phyloP scores from a whole-genome alignment of 2,888 invertebrate species.

The Drosophila putrida region DNA sequence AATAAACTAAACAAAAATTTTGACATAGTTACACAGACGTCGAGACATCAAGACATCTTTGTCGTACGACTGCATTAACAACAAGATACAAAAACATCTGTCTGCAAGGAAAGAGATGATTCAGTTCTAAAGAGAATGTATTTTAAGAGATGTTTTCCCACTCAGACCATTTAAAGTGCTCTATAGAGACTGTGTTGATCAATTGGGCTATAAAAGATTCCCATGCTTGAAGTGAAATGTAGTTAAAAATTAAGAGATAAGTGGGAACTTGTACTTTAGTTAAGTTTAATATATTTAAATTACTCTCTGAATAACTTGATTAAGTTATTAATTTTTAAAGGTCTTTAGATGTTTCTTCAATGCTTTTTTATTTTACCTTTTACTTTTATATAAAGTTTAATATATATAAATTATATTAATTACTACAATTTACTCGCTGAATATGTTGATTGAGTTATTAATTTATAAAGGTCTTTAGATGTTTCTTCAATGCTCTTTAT shows the following conservation, averaged over 20 bases:
- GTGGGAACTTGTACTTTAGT: neutral
- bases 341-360: too few species aligned
- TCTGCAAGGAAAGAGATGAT: slow-evolving; percentile 8
- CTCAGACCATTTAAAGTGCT: neutral
- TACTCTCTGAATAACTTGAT: too few species aligned
- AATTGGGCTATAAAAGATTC: neutral
- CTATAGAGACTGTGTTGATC: neutral
- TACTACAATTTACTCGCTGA: too few species aligned
- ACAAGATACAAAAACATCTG: slow-evolving; percentile 41
- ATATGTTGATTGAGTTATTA: too few species aligned
- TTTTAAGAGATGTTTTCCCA: slow-evolving; percentile 1
- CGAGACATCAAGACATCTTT: slow-evolving; percentile 33
- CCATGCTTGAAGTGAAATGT: neutral
- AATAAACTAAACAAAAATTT: slow-evolving; percentile 59
- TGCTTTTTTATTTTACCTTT: too few species aligned
- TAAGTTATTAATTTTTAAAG: too few species aligned
- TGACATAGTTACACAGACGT: slow-evolving; percentile 71
- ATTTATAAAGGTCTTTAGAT: too few species aligned
- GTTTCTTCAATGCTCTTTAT: too few species aligned
- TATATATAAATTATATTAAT: too few species aligned
- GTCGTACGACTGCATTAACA: slow-evolving; percentile 48
- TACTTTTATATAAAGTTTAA: neutral
- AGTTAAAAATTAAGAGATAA: neutral
- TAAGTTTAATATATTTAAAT: neutral
- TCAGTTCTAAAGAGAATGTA: slow-evolving; percentile 2